Evolutionary conservation across 2,113 vertebrate genomes (phyloP), one percentile per base, ranked within the genome.

Genomic region (Laticauda laticaudata): DNA sequence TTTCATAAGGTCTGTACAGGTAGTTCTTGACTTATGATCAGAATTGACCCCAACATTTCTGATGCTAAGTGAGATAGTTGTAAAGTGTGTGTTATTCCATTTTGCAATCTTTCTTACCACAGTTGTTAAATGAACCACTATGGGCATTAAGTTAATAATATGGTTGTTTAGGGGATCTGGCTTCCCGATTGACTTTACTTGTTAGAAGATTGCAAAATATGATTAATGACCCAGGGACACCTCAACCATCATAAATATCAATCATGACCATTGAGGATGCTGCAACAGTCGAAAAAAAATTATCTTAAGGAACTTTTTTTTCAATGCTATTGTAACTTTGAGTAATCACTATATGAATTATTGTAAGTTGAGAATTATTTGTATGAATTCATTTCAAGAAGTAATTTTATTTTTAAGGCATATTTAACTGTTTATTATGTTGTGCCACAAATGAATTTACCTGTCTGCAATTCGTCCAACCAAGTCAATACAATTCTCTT

Each of bases 401-500:
- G 34, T 23, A 1, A 18, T 18, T 57, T 18, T 34, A 34, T 53
- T 39, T 9, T n/a, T 53, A 59, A 61, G 24, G 81, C 20, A 21
- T 43, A 81, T 81, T 53, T 26, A 75, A 45, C 5, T 55, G 11
- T 34, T 34, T 29, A n/a, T 20, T 4, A 96, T 75, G 39, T 81
- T 20, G 69, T 75, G 15, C 0, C 1, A 8, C 3, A 6, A 61
- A 12, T 26, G 90, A 92, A 11, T 97, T 94, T 91, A 99, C 99
- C 99, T 98, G 97, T 99, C 99, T 43, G 99, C 99, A 94, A 99
- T 99, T 87, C 99, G 98, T 87, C 99, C 99, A 97, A 99, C 99
- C 89, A 99, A 98, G 97, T 99, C 99, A 93, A 99, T 99, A 90
- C 99, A 99, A 88, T 99, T 99, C 94, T 99, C 99, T 96, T 99